phyloP scores from a whole-genome alignment of 2,888 invertebrate genomes.

The Melikaiella ostensackeni region DNA sequence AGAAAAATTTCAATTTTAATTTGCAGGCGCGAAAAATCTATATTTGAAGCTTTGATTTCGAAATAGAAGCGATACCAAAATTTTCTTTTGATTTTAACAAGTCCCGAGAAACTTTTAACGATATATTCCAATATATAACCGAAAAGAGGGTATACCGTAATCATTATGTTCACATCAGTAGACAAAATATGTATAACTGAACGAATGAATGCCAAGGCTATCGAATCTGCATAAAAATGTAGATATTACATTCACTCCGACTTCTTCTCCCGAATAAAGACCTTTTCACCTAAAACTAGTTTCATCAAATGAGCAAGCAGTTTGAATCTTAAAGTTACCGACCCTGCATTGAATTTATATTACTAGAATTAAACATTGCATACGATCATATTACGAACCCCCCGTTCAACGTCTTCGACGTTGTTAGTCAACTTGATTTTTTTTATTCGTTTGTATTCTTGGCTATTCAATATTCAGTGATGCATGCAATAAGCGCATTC shows the following conservation, averaged over 20 bases:
- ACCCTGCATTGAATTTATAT: constrained; percentile 30
- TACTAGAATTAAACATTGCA: constrained; percentile 31
- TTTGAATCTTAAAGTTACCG: not conserved
- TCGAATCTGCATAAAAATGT: not conserved
- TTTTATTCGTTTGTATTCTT: constrained; percentile 14
- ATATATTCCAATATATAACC: no score
- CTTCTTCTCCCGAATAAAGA: not conserved
- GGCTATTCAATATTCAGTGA: constrained; percentile 38
- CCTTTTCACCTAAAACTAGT: constrained; percentile 30
- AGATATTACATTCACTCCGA: not conserved
- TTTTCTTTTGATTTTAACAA: no score
- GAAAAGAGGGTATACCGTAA: no score
- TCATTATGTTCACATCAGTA: no score
- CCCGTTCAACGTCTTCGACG: constrained; percentile 28
- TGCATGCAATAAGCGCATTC: constrained; percentile 20
- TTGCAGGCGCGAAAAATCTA: no score
- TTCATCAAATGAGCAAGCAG: constrained; percentile 15
- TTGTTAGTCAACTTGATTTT: constrained; percentile 36
- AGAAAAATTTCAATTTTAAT: no score
- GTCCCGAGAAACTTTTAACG: no score
- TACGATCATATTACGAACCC: constrained; percentile 34
- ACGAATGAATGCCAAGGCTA: not conserved
- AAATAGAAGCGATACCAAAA: no score
- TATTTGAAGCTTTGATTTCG: no score
- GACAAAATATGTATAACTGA: no score